These are phyloP conservation scores for Platygyra sinensis DNA, from an alignment of 64 coral and sea anemone species.

Conservation along the genomic window DNA sequence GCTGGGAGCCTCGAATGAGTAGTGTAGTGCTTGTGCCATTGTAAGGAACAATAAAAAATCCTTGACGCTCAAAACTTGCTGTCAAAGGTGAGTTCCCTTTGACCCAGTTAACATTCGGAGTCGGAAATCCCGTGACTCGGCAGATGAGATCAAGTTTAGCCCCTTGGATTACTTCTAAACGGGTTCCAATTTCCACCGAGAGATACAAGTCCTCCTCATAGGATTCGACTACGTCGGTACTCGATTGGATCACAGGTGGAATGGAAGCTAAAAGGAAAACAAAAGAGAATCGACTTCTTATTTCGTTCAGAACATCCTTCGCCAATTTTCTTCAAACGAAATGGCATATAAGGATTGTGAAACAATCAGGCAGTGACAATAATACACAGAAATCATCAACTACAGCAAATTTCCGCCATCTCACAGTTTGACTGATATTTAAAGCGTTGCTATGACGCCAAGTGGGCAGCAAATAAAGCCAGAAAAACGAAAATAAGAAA, in stretches of 20 bases:
- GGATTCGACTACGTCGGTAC: neutral
- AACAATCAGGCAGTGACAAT: too few relatives aligned
- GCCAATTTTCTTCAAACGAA: too few relatives aligned
- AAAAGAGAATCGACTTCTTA: neutral
- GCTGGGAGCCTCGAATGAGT: neutral
- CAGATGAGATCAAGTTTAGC: conserved; percentile 12
- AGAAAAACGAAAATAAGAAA: too few relatives aligned
- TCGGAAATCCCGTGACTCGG: conserved; percentile 21
- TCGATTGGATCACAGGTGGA: conserved; percentile 7
- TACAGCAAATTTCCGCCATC: too few relatives aligned
- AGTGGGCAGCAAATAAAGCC: too few relatives aligned
- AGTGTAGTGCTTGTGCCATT: conserved; percentile 23
- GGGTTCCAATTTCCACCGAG: neutral
- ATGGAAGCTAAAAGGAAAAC: neutral
- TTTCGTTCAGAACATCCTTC: neutral
- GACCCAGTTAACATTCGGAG: conserved; percentile 7
- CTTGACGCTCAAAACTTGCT: neutral
- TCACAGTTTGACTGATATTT: too few relatives aligned
- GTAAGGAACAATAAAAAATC: neutral
- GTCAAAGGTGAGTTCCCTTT: conserved; percentile 2
- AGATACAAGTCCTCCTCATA: neutral
- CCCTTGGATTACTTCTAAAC: conserved; percentile 7
- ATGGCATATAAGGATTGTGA: too few relatives aligned
- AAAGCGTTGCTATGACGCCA: too few relatives aligned
- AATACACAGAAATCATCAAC: too few relatives aligned